Conservation (phyloP, 1,140 invertebrate species). For the Drosophila nebulosa region DNA sequence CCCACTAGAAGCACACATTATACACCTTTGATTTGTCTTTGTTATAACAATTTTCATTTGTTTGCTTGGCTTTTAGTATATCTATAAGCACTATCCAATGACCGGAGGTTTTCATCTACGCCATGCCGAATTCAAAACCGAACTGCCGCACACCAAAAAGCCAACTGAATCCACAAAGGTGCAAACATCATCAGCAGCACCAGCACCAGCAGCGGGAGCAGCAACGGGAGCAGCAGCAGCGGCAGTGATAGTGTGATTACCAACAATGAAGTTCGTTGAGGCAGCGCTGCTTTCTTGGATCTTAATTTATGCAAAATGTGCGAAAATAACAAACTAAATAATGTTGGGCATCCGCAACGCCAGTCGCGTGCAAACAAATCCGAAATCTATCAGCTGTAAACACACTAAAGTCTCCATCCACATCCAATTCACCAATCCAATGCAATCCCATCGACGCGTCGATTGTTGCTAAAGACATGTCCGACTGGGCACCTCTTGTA, state of each 20-base stretch:
- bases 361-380: conserved; percentile 47
- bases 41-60: conserved; percentile 36
- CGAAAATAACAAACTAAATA: conserved; percentile 70
- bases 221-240: neutral
- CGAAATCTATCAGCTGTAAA: conserved; percentile 47
- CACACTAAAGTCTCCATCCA: conserved; percentile 13
- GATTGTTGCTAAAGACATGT: conserved; percentile 9
- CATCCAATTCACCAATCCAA: conserved; percentile 20
- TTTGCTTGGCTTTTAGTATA: conserved; percentile 34
- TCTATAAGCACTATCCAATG: conserved; percentile 12
- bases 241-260: neutral
- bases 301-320: conserved; percentile 77
- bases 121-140: conserved; percentile 49
- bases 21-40: conserved; percentile 36
- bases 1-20: conserved; percentile 46
- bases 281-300: conserved; percentile 21
- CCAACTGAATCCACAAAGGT: conserved; percentile 49
- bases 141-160: conserved; percentile 55
- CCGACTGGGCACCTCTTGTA: conserved; percentile 50
- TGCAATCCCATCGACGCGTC: conserved; percentile 6
- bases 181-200: neutral
- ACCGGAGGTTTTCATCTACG: neutral
- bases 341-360: conserved; percentile 52
- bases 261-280: conserved; percentile 7
- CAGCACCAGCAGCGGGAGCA: neutral